A percentile compares a stretch with the other conserved stretches of the same genome.
These are phyloP conservation scores for Cataglyphis cursor DNA, from an alignment of 2,888 invertebrate species.

Conservation along the genomic window DNA sequence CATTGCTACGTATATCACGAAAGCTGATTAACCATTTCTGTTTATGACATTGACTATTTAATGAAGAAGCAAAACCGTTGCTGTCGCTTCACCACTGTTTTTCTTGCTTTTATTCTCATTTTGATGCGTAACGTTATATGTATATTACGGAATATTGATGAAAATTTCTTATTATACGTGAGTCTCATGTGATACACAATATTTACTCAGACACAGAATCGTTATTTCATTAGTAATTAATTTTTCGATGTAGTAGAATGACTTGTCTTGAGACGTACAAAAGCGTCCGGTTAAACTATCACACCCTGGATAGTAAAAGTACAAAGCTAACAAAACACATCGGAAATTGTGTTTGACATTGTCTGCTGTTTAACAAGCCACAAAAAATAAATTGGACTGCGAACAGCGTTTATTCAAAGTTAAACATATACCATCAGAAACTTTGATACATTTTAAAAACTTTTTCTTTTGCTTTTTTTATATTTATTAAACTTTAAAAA, in stretches of 20 bases:
- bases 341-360: background rate
- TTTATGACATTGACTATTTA: background rate
- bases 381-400: background rate
- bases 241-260: conserved; percentile 29
- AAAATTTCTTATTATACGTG: conserved; percentile 1
- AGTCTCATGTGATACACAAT: background rate
- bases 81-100: background rate
- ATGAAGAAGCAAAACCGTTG: conserved; percentile 7
- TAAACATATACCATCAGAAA: background rate
- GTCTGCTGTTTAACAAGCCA: background rate
- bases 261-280: conserved; percentile 19
- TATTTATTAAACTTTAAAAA: background rate
- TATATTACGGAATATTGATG: background rate
- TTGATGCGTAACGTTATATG: background rate
- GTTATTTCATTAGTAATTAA: conserved; percentile 24
- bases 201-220: conserved; percentile 22
- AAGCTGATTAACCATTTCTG: conserved; percentile 22
- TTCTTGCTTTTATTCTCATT: conserved; percentile 7
- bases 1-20: background rate
- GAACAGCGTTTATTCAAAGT: background rate
- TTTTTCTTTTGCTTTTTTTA: background rate
- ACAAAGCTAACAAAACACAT: background rate
- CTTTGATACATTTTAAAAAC: background rate
- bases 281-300: background rate
- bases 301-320: background rate